These are phyloP conservation scores for Corapipo altera DNA, from an alignment of 2,113 vertebrate genomes.

Conservation along the genomic window DNA sequence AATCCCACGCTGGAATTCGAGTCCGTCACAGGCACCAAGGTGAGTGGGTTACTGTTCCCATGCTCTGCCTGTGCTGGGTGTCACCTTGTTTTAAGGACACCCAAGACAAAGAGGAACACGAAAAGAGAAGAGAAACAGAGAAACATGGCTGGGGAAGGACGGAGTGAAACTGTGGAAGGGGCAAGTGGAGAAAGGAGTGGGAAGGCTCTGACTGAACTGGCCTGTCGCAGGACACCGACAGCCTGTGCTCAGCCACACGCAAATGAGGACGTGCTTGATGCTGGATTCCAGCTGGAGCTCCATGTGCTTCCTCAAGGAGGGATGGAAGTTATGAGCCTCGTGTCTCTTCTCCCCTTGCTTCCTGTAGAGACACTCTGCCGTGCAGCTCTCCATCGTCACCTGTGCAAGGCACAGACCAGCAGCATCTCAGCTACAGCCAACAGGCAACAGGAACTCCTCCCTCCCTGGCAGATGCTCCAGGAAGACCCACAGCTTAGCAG, in stretches of 20 bases:
- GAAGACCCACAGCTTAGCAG: neutral
- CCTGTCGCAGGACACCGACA: neutral
- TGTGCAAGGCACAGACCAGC: conserved; percentile 2
- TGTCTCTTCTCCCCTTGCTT: neutral
- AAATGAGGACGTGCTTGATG: neutral
- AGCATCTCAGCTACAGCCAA: neutral
- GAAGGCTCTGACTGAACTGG: neutral
- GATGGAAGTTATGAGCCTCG: neutral
- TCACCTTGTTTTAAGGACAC: neutral
- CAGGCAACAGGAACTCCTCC: neutral
- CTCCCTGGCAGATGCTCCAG: neutral
- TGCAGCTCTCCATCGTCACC: neutral
- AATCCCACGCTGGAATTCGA: rapidly evolving
- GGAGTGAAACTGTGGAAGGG: neutral
- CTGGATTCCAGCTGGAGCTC: neutral
- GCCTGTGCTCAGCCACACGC: neutral
- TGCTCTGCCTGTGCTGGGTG: neutral
- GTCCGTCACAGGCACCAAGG: rapidly evolving
- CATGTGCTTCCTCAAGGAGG: neutral
- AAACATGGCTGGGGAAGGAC: neutral
- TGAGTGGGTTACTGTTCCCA: neutral
- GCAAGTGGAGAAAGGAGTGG: neutral
- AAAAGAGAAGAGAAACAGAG: neutral
- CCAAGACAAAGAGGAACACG: neutral
- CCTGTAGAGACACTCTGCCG: rapidly evolving